These are phyloP conservation scores for Hestina assimilis DNA, from an alignment of 1,140 invertebrate species.

Conservation along the genomic window DNA sequence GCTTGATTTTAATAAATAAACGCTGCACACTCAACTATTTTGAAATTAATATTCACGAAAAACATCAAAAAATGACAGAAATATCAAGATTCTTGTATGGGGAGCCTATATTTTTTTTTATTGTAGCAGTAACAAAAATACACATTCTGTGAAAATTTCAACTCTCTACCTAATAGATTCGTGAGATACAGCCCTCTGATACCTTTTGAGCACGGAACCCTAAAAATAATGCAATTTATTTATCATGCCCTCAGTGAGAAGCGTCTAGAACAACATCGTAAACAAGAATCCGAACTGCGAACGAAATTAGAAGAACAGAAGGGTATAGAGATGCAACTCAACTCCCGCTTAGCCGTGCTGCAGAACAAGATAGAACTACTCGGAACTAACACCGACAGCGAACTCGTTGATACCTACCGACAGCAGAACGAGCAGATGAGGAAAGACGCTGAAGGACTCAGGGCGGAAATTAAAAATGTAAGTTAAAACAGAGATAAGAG, in stretches of 20 bases:
- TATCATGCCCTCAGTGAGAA: constrained; percentile 46
- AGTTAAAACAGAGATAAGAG: constrained; percentile 23
- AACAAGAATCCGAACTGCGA: constrained; percentile 57
- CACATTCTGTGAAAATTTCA: no score
- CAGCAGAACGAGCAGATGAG: constrained; percentile 53
- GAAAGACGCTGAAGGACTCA: constrained; percentile 46
- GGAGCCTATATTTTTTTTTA: no score
- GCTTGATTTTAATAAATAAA: no score
- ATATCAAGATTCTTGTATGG: no score
- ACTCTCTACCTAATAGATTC: no score
- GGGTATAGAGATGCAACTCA: constrained; percentile 62
- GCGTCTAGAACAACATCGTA: constrained; percentile 57
- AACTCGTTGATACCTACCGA: constrained; percentile 54
- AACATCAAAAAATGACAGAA: no score
- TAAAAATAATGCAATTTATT: not conserved
- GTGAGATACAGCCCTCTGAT: no score
- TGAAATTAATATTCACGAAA: no score
- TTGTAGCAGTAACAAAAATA: no score
- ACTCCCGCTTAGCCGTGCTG: constrained; percentile 51
- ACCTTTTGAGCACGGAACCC: not conserved
- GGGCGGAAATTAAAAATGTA: constrained; percentile 58
- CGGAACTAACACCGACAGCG: constrained; percentile 43
- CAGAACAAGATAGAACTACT: constrained; percentile 63
- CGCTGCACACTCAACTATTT: no score
- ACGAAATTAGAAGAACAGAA: constrained; percentile 61